A percentile compares a stretch with the other conserved stretches of the same genome.
Conservation (phyloP, 2,797 vertebrate species). For the Hypotaenidia philippensis region DNA sequence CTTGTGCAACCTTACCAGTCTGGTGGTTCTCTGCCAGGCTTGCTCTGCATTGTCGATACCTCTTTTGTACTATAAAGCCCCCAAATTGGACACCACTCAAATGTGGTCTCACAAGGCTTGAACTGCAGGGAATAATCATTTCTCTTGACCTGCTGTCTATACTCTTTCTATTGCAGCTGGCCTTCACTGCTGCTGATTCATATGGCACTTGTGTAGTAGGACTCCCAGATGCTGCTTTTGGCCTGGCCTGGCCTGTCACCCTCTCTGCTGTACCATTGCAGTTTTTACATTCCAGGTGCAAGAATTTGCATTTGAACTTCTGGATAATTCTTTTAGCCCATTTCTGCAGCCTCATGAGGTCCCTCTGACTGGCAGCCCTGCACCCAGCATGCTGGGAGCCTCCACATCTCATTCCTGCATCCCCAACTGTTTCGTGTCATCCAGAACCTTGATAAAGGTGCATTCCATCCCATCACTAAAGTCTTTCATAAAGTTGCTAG, state of each 20-base stretch:
- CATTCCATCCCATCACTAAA: background rate
- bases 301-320: background rate
- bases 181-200: background rate
- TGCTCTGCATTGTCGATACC: background rate
- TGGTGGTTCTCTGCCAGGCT: background rate
- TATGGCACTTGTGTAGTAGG: background rate
- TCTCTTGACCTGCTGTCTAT: background rate
- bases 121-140: background rate
- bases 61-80: background rate
- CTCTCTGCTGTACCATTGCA: background rate
- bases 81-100: background rate
- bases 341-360: background rate
- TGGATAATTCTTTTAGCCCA: background rate
- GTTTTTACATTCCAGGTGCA: background rate
- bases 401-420: accelerated
- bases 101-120: background rate
- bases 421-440: background rate
- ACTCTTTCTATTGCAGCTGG: background rate
- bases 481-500: background rate
- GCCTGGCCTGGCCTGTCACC: background rate
- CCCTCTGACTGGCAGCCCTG: background rate
- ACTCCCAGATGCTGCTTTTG: background rate
- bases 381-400: background rate
- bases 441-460: background rate
- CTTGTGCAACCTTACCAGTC: background rate